Percentiles rank a stretch among this genome's conserved stretches.
These are phyloP conservation scores for Chiloscyllium plagiosum DNA, from an alignment of 2,113 vertebrate species.

Conservation along the genomic window DNA sequence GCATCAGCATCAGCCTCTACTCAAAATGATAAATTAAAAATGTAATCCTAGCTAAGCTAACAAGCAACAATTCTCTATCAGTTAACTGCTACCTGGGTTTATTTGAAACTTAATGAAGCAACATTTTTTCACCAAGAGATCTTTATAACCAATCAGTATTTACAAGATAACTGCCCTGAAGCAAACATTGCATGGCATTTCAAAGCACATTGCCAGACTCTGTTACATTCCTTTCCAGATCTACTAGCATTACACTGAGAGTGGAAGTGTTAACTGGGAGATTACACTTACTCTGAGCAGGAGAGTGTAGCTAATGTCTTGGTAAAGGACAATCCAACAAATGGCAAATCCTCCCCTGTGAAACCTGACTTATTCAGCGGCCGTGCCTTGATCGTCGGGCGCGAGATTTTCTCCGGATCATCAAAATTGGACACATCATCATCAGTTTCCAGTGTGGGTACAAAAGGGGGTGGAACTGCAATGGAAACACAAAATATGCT, in stretches of 20 bases:
- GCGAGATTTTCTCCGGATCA: slow-evolving; percentile 79
- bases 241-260: not conserved
- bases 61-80: not conserved
- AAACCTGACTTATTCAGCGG: slow-evolving; percentile 74
- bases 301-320: slow-evolving; percentile 63
- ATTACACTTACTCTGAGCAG: slow-evolving; percentile 74
- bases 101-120: not conserved
- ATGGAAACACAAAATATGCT: slow-evolving; percentile 47
- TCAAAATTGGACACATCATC: slow-evolving; percentile 90
- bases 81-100: not conserved
- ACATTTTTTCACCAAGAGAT: not conserved
- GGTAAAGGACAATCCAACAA: slow-evolving; percentile 80
- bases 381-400: slow-evolving; percentile 74
- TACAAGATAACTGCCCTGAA: not conserved
- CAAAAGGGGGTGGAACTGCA: slow-evolving; percentile 86
- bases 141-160: not conserved
- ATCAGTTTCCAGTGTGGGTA: slow-evolving; percentile 77
- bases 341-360: slow-evolving; percentile 70
- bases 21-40: not conserved
- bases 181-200: not conserved
- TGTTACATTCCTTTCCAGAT: not conserved
- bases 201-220: not conserved
- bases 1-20: not conserved
- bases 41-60: not conserved
- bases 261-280: slow-evolving; percentile 25